A percentile compares a stretch with the other conserved stretches of the same genome.
Conservation (phyloP, 1,140 invertebrate species). For the Eumaeus atala region DNA sequence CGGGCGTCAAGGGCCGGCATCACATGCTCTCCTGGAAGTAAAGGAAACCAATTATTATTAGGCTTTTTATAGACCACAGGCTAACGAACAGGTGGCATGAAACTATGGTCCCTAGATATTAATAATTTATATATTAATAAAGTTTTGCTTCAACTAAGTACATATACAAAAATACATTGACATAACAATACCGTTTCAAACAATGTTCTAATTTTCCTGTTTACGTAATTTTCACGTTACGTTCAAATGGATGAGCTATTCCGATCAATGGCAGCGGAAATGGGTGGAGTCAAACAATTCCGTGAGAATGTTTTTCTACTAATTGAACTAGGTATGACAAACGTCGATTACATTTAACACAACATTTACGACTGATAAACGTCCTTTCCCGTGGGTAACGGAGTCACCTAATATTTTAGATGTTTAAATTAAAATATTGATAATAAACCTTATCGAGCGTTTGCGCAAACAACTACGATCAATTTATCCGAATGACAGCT, state of each 20-base stretch:
- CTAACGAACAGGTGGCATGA: no score
- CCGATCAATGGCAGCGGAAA: slow-evolving; percentile 35
- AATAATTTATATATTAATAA: no score
- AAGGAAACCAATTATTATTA: slow-evolving; percentile 1
- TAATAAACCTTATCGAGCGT: slow-evolving; percentile 64
- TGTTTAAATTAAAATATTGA: slow-evolving; percentile 62
- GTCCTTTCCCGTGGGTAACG: slow-evolving; percentile 30
- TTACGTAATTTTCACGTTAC: slow-evolving; percentile 47
- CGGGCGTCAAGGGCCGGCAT: slow-evolving; percentile 74
- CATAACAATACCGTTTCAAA: neutral
- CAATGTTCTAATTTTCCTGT: slow-evolving; percentile 12
- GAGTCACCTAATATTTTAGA: slow-evolving; percentile 23
- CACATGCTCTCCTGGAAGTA: slow-evolving; percentile 73
- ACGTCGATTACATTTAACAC: neutral
- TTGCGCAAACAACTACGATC: slow-evolving; percentile 69
- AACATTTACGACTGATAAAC: slow-evolving; percentile 25
- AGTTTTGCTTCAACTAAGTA: no score
- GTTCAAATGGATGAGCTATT: slow-evolving; percentile 29
- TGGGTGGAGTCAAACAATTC: slow-evolving; percentile 44
- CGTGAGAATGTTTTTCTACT: slow-evolving; percentile 19
- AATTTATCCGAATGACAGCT: slow-evolving; percentile 67
- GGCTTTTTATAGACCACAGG: no score
- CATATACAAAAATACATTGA: neutral
- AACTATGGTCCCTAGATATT: no score
- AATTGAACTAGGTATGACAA: slow-evolving; percentile 2